Percentiles rank a stretch among this genome's conserved stretches.
These are phyloP conservation scores for Drosophila cardini DNA, from an alignment of 1,140 invertebrate genomes.

Conservation along the genomic window DNA sequence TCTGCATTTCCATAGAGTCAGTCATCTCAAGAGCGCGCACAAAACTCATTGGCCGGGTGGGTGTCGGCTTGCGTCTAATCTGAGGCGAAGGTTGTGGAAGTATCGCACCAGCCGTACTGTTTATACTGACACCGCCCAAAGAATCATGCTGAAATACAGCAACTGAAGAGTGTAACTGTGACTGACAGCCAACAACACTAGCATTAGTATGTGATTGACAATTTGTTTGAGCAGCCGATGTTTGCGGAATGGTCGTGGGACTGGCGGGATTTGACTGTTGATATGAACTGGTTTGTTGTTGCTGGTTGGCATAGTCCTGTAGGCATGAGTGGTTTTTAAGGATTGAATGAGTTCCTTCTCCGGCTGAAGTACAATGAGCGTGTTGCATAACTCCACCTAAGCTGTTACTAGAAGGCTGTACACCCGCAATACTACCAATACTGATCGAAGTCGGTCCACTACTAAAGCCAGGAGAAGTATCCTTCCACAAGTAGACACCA, in stretches of 20 bases:
- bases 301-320: slow-evolving; percentile 70
- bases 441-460: slow-evolving; percentile 48
- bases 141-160: slow-evolving; percentile 88
- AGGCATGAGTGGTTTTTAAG: slow-evolving; percentile 81
- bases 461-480: slow-evolving; percentile 87
- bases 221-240: slow-evolving; percentile 68
- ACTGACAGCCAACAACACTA: slow-evolving; percentile 86
- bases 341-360: slow-evolving; percentile 63
- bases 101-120: slow-evolving; percentile 30
- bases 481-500: slow-evolving; percentile 93
- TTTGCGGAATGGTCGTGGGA: slow-evolving; percentile 88
- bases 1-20: slow-evolving; percentile 91
- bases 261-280: slow-evolving; percentile 91
- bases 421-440: slow-evolving; percentile 80
- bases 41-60: slow-evolving; percentile 94
- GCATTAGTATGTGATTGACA: slow-evolving; percentile 40
- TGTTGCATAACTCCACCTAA: slow-evolving; percentile 60
- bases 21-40: slow-evolving; percentile 96
- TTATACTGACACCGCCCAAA: slow-evolving; percentile 71
- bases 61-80: slow-evolving; percentile 87
- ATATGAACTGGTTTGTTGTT: slow-evolving; percentile 85
- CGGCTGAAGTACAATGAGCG: slow-evolving; percentile 77
- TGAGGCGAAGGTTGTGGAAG: slow-evolving; percentile 87
- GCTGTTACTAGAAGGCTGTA: slow-evolving; percentile 69
- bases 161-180: slow-evolving; percentile 88